Percentiles rank a stretch among this genome's conserved stretches.
Conservation (phyloP, 2,888 invertebrate genomes). For the Athalia cordata region DNA sequence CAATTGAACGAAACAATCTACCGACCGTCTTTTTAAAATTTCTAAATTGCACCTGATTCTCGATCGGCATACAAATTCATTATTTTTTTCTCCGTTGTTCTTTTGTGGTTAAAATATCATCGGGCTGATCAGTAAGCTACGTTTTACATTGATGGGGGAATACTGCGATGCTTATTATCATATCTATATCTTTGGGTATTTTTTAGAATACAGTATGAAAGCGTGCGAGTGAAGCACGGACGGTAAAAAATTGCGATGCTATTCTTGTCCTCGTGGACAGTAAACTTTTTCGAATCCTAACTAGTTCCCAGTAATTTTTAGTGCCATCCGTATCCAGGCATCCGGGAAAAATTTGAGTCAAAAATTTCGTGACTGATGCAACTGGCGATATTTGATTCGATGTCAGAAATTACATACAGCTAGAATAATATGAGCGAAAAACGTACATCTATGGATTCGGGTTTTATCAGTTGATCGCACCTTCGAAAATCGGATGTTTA, state of each 20-base stretch:
- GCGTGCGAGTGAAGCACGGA: no score
- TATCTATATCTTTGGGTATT: no score
- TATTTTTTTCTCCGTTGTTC: neutral
- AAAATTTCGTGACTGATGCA: slow-evolving; percentile 34
- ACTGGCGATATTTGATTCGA: slow-evolving; percentile 32
- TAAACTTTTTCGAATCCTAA: neutral
- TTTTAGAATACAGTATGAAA: no score
- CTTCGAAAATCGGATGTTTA: no score
- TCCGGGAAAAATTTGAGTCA: slow-evolving; percentile 34
- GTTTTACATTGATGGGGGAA: no score
- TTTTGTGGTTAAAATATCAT: slow-evolving; percentile 1
- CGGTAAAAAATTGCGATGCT: neutral
- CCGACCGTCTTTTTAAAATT: slow-evolving; percentile 14
- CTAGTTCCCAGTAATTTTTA: slow-evolving; percentile 11
- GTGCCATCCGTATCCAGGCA: neutral
- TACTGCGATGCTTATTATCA: neutral
- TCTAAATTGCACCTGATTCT: slow-evolving; percentile 19
- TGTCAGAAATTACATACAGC: slow-evolving; percentile 37
- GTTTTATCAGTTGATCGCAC: no score
- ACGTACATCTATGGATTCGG: neutral
- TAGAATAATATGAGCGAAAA: slow-evolving; percentile 12
- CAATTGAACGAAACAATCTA: slow-evolving; percentile 22
- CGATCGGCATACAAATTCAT: slow-evolving; percentile 39
- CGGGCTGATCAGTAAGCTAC: neutral
- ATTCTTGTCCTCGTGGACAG: neutral